phyloP scores from a whole-genome alignment of 2,113 vertebrate genomes.

The Candoia aspera region DNA sequence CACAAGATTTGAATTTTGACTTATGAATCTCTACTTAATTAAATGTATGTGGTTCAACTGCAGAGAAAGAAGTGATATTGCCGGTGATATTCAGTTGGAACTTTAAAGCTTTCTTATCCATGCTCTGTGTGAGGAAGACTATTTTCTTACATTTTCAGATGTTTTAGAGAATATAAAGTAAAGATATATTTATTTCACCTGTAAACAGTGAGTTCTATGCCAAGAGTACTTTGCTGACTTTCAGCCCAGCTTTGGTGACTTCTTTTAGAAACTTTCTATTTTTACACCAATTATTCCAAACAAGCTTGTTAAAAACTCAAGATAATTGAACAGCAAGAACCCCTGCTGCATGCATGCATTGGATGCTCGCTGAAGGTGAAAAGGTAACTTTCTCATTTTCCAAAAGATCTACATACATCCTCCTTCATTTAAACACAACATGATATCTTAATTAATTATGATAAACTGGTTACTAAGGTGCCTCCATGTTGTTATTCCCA shows the following conservation, averaged over 20 bases:
- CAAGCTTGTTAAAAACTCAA: conserved; percentile 37
- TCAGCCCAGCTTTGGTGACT: conserved; percentile 11
- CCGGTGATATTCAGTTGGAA: not conserved
- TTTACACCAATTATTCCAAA: conserved; percentile 51
- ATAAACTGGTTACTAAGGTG: conserved; percentile 79
- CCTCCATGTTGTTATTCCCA: conserved; percentile 76
- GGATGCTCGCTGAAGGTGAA: conserved; percentile 41
- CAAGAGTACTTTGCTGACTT: conserved; percentile 20
- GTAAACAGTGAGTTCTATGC: conserved; percentile 13
- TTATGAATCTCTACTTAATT: not conserved
- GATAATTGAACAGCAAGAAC: conserved; percentile 47
- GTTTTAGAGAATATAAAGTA: conserved; percentile 18
- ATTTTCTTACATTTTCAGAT: not conserved
- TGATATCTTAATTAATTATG: conserved; percentile 80
- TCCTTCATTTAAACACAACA: conserved; percentile 74
- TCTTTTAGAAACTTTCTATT: conserved; percentile 33
- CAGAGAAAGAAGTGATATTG: not conserved
- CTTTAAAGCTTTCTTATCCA: not conserved
- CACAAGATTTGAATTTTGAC: not conserved
- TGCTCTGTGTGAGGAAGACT: not conserved
- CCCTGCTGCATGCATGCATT: conserved; percentile 40
- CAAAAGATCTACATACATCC: conserved; percentile 58
- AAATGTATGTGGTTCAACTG: not conserved
- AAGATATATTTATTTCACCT: not conserved
- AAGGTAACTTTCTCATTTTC: conserved; percentile 55